Conservation (phyloP, 2,797 vertebrate species). For the Momotus momota region DNA sequence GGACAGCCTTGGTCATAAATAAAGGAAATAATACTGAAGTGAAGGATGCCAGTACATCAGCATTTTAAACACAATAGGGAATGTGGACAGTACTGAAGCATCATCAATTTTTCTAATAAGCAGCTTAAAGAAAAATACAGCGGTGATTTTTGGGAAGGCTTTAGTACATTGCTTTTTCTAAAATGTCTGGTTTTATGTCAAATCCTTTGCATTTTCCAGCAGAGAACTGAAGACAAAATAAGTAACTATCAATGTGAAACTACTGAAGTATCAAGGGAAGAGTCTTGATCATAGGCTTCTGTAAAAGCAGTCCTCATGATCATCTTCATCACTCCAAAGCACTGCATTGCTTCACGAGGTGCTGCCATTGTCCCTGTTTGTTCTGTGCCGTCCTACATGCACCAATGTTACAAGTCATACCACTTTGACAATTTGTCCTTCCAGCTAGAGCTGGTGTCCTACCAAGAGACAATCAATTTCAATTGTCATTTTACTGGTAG, state of each 20-base stretch:
- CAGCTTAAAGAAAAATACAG: not conserved
- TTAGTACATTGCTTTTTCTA: not conserved
- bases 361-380: not conserved
- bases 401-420: accelerated
- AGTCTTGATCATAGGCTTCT: not conserved
- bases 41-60: not conserved
- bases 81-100: not conserved
- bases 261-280: not conserved
- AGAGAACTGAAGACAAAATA: not conserved
- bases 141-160: not conserved
- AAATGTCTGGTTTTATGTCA: not conserved
- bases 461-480: not conserved
- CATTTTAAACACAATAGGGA: not conserved
- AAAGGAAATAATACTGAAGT: not conserved
- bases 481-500: not conserved
- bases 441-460: not conserved
- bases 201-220: not conserved
- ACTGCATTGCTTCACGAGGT: not conserved
- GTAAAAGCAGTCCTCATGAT: not conserved
- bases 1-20: not conserved
- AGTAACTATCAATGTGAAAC: not conserved
- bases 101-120: not conserved
- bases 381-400: not conserved
- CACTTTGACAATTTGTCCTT: not conserved
- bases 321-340: not conserved